Conservation (phyloP, 1,140 invertebrate genomes). For the Harlomillsia oculata region DNA sequence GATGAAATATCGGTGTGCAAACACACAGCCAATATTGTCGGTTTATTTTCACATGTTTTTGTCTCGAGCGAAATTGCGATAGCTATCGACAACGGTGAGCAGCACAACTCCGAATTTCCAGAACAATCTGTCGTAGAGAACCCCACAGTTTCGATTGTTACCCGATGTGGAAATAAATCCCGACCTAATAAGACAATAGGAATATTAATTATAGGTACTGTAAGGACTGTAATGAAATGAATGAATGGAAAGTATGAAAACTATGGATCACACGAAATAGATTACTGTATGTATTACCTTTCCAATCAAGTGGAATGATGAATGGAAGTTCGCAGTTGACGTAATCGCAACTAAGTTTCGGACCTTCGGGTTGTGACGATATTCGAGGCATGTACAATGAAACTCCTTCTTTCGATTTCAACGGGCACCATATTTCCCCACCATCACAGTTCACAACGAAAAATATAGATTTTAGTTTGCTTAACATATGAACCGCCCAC, state of each 20-base stretch:
- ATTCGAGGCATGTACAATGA: not conserved
- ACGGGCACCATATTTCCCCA: not conserved
- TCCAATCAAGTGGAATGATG: not conserved
- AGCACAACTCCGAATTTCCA: not conserved
- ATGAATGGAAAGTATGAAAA: not conserved
- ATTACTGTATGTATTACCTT: not conserved
- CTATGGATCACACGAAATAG: not conserved
- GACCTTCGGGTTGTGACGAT: not conserved
- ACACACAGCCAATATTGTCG: conserved; percentile 15
- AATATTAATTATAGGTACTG: too few species aligned
- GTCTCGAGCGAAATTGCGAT: conserved; percentile 18
- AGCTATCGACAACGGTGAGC: not conserved
- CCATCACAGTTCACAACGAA: conserved; percentile 3
- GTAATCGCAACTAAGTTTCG: not conserved
- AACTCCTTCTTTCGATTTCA: not conserved
- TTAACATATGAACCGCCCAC: conserved; percentile 13
- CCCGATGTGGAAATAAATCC: conserved; percentile 17
- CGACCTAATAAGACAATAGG: not conserved
- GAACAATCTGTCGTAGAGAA: not conserved
- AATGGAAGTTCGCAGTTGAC: not conserved
- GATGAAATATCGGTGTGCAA: conserved; percentile 18
- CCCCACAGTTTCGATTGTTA: conserved; percentile 2
- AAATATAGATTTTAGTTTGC: conserved; percentile 11
- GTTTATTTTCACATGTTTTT: conserved; percentile 5
- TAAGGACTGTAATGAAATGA: not conserved